phyloP scores from a whole-genome alignment of 2,113 vertebrate genomes.

The Camelus dromedarius region DNA sequence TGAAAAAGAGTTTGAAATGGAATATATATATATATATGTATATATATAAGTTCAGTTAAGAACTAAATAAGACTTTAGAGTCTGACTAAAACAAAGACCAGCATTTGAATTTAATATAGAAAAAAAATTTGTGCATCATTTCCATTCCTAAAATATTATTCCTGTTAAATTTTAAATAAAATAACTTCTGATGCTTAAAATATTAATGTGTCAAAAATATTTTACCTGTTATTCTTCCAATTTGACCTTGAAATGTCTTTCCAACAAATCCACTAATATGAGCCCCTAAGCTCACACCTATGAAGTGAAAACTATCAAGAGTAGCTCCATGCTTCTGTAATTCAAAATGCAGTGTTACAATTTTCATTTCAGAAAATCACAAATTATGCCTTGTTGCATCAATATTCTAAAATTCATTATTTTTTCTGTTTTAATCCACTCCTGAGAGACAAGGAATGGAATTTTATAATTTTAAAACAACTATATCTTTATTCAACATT shows the following conservation, averaged over 20 bases:
- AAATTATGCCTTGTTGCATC: not conserved
- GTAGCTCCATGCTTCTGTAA: slow-evolving; percentile 91
- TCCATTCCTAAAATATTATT: not conserved
- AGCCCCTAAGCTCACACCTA: slow-evolving; percentile 97
- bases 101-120: not conserved
- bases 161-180: not conserved
- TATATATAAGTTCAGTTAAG: not conserved
- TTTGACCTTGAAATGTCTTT: slow-evolving; percentile 91
- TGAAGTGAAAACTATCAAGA: slow-evolving; percentile 91
- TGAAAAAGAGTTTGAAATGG: no score
- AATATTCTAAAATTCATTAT: slow-evolving; percentile 4
- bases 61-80: not conserved
- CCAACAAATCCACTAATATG: slow-evolving; percentile 96
- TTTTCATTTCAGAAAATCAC: slow-evolving; percentile 27
- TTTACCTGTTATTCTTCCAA: slow-evolving; percentile 97
- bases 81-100: slow-evolving; percentile 16
- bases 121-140: not conserved
- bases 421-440: not conserved
- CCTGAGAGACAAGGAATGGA: not conserved
- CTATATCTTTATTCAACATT: not conserved
- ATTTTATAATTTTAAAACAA: slow-evolving; percentile 4
- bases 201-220: not conserved
- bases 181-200: not conserved
- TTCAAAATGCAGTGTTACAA: not conserved
- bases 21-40: no score